Conservation (phyloP, 2,113 vertebrate genomes). For the Lathamus discolor region DNA sequence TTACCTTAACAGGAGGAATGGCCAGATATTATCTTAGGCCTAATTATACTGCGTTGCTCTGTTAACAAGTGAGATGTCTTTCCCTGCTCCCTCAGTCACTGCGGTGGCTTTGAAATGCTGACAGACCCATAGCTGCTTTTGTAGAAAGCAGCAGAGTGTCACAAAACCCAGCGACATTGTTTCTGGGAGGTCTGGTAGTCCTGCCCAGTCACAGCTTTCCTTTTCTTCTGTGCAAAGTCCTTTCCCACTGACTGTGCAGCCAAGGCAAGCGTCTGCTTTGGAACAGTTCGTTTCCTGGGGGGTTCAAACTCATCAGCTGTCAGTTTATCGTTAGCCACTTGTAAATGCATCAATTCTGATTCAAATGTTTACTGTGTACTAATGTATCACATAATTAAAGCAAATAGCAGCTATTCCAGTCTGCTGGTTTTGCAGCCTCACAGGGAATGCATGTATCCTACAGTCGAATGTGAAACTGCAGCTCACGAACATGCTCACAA, state of each 20-base stretch:
- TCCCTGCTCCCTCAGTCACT: not conserved
- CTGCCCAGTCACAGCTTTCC: not conserved
- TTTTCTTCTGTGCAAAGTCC: not conserved
- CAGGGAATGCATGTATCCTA: not conserved
- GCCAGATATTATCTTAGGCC: not conserved
- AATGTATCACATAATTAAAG: not conserved
- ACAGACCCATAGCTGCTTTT: not conserved
- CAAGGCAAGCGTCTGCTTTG: not conserved
- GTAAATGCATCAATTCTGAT: not conserved
- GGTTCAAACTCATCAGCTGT: not conserved
- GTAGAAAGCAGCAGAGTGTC: not conserved
- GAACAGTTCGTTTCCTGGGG: not conserved
- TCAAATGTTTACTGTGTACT: not conserved
- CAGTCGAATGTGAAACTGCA: not conserved
- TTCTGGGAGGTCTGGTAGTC: not conserved
- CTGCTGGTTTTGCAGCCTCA: not conserved
- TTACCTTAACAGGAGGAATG: not conserved
- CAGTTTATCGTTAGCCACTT: not conserved
- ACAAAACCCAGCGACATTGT: not conserved
- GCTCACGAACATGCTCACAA: not conserved
- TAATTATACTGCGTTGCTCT: not conserved
- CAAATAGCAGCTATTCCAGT: not conserved
- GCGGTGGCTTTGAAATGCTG: not conserved
- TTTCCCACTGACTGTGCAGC: not conserved
- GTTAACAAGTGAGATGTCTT: not conserved